Conservation (phyloP, 2,888 invertebrate genomes). For the Cordilura impudica region DNA sequence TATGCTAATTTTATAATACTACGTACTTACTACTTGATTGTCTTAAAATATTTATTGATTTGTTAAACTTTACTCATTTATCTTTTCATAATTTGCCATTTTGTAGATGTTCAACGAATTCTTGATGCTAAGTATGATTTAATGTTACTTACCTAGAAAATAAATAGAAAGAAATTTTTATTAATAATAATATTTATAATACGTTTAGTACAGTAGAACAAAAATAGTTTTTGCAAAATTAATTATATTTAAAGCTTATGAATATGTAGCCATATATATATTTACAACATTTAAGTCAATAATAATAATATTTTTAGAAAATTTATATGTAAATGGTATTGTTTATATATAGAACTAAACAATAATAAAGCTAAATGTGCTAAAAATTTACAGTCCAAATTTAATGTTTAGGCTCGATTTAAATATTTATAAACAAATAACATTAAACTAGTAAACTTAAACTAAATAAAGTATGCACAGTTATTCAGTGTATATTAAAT, state of each 20-base stretch:
- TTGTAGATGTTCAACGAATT: neutral
- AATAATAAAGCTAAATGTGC: too few species aligned
- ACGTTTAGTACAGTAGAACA: neutral
- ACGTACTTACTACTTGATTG: conserved; percentile 55
- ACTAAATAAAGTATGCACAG: too few species aligned
- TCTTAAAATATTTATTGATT: conserved; percentile 28
- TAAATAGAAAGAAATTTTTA: conserved; percentile 8
- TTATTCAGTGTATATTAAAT: too few species aligned
- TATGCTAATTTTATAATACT: conserved; percentile 26
- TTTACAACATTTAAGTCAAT: conserved; percentile 2
- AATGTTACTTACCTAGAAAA: conserved; percentile 53
- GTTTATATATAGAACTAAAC: too few species aligned
- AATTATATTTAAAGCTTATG: neutral
- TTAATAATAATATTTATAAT: neutral
- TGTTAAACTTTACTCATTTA: conserved; percentile 6
- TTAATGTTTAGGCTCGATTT: too few species aligned
- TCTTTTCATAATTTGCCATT: conserved; percentile 51
- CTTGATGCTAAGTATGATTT: neutral
- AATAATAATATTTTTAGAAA: neutral
- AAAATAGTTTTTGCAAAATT: neutral
- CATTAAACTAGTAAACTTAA: too few species aligned
- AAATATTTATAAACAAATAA: too few species aligned
- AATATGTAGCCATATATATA: conserved; percentile 36
- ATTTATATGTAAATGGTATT: too few species aligned
- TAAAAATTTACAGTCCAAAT: too few species aligned